Evolutionary conservation across 2,888 invertebrate genomes (phyloP).

Genomic region (Rosalia funebris): DNA sequence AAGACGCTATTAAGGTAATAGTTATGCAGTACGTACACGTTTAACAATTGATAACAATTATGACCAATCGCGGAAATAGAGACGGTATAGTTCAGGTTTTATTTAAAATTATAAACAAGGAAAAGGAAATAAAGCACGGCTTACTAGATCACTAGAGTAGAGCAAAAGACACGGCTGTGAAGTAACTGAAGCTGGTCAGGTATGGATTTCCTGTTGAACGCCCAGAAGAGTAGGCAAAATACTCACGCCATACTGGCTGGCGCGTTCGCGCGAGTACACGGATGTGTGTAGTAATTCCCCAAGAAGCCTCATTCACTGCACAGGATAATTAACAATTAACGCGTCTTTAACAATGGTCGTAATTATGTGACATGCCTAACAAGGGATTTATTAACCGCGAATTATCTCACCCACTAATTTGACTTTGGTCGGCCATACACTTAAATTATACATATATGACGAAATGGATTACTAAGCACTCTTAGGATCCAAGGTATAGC

Average conservation of each 20-base stretch:
- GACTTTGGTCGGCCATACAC: too few relatives aligned
- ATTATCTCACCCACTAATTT: background rate
- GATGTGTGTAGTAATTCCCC: conserved; percentile 21
- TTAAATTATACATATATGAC: too few relatives aligned
- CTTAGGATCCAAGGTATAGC: too few relatives aligned
- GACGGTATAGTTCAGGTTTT: too few relatives aligned
- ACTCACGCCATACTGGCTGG: background rate
- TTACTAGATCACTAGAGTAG: conserved; percentile 38
- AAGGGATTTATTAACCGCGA: conserved; percentile 21
- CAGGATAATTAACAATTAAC: conserved; percentile 20
- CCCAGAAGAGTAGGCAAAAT: background rate
- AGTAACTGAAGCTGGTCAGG: conserved; percentile 11
- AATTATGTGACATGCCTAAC: conserved; percentile 8
- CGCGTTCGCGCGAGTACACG: conserved; percentile 5
- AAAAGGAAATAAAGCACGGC: conserved; percentile 11
- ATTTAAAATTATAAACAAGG: too few relatives aligned
- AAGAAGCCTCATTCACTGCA: conserved; percentile 13
- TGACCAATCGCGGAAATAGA: too few relatives aligned
- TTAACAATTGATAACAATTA: too few relatives aligned
- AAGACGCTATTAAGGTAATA: too few relatives aligned
- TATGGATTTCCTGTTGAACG: conserved; percentile 16
- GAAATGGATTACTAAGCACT: too few relatives aligned
- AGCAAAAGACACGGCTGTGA: conserved; percentile 33
- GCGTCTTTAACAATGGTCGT: conserved; percentile 17
- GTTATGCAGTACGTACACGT: too few relatives aligned